Conservation (phyloP, 1,140 invertebrate genomes). For the Sipha flava region DNA sequence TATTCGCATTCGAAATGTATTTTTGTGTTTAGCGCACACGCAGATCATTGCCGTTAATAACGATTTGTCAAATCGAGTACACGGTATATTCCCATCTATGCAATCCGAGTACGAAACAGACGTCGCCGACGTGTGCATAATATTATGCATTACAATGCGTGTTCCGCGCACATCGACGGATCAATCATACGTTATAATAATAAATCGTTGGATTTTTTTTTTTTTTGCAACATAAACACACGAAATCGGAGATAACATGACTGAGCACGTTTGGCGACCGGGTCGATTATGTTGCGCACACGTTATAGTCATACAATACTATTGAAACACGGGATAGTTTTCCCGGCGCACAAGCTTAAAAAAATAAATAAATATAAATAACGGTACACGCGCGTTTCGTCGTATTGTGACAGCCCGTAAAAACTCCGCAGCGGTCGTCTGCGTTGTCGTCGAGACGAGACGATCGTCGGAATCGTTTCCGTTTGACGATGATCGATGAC, state of each 20-base stretch:
- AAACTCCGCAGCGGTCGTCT: not conserved
- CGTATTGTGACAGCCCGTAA: not conserved
- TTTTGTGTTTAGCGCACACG: too few relatives aligned
- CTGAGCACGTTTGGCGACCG: not conserved
- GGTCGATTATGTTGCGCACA: not conserved
- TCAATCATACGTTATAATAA: not conserved
- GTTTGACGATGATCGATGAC: slow-evolving; percentile 25
- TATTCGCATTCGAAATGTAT: too few relatives aligned
- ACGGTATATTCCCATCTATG: too few relatives aligned
- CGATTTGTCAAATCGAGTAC: too few relatives aligned
- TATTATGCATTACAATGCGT: too few relatives aligned
- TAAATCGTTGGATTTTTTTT: not conserved
- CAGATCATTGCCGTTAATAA: too few relatives aligned
- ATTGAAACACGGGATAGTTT: too few relatives aligned
- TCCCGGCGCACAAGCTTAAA: too few relatives aligned
- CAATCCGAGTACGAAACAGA: too few relatives aligned
- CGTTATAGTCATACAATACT: too few relatives aligned
- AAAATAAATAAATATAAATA: too few relatives aligned
- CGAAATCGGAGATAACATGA: not conserved
- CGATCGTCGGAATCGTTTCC: not conserved
- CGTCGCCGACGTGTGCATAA: too few relatives aligned
- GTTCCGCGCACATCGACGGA: not conserved
- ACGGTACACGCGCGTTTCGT: not conserved
- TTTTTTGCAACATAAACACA: not conserved
- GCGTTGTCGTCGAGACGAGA: not conserved